phyloP scores from a whole-genome alignment of 2,797 vertebrate species.

The Pitangus sulphuratus region DNA sequence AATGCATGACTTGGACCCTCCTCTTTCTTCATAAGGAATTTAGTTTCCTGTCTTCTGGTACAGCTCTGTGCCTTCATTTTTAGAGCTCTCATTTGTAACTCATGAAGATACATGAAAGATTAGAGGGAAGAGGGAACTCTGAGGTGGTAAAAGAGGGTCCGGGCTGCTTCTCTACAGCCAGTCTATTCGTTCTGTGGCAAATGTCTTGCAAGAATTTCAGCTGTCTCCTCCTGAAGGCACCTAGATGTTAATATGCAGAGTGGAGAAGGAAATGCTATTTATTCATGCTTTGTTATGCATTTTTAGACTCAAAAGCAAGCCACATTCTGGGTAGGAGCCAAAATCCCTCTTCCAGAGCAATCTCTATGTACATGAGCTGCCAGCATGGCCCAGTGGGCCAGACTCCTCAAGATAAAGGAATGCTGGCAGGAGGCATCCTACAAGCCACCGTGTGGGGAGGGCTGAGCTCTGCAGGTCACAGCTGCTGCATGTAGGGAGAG shows the following conservation, averaged over 20 bases:
- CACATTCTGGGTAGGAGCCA: not conserved
- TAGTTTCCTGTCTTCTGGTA: not conserved
- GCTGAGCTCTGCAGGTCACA: not conserved
- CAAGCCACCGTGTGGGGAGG: not conserved
- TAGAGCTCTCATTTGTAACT: not conserved
- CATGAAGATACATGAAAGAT: not conserved
- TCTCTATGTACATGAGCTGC: not conserved
- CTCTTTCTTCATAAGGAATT: not conserved
- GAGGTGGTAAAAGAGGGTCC: not conserved
- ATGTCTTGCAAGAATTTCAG: not conserved
- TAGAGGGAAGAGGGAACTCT: not conserved
- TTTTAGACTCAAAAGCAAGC: not conserved
- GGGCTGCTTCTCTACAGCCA: not conserved
- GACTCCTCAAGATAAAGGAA: not conserved
- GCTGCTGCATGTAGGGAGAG: rapidly evolving
- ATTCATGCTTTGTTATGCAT: not conserved
- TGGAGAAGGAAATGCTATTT: not conserved
- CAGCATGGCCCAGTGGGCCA: not conserved
- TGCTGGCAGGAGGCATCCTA: not conserved
- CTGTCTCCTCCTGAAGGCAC: not conserved
- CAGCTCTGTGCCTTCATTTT: not conserved
- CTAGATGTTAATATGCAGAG: not conserved
- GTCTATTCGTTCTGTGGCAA: not conserved
- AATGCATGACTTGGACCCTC: not conserved
- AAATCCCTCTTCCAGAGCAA: not conserved